Evolutionary conservation across 2,888 invertebrate genomes (phyloP).

Genomic region (Nycteola revayana): DNA sequence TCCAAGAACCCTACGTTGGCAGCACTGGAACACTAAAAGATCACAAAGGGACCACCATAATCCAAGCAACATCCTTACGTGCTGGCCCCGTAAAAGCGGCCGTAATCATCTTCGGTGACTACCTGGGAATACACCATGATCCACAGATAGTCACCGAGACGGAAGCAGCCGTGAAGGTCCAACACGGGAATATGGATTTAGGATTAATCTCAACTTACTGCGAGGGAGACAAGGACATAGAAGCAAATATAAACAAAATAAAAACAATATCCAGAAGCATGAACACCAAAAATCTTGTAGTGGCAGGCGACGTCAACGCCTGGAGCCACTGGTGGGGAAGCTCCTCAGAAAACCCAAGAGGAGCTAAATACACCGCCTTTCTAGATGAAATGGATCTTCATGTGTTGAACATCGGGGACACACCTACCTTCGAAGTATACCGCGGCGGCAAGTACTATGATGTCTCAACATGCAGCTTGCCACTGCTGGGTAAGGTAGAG

Average conservation of each 20-base stretch:
- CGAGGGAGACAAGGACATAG: not conserved
- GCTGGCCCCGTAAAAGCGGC: not conserved
- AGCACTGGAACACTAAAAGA: not conserved
- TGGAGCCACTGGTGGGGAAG: not conserved
- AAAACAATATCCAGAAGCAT: not conserved
- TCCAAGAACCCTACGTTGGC: conserved; percentile 5
- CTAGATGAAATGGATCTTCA: not conserved
- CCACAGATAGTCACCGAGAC: not conserved
- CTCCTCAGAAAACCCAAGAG: not conserved
- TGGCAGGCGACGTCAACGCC: not conserved
- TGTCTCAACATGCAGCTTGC: too few species aligned
- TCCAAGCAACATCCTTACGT: not conserved
- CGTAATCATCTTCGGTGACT: not conserved
- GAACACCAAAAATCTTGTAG: not conserved
- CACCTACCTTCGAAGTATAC: too few species aligned
- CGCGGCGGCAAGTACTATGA: too few species aligned
- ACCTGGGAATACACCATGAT: too few species aligned
- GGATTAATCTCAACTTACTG: not conserved
- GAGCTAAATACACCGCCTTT: not conserved
- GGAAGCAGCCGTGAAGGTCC: not conserved
- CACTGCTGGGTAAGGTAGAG: too few species aligned
- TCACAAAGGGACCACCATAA: not conserved
- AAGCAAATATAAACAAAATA: not conserved
- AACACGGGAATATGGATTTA: too few species aligned
- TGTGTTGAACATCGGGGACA: too few species aligned